Base-by-base conservation (phyloP, 2,888 invertebrate genomes). In the Caenorhabditis wallacei region DNA sequence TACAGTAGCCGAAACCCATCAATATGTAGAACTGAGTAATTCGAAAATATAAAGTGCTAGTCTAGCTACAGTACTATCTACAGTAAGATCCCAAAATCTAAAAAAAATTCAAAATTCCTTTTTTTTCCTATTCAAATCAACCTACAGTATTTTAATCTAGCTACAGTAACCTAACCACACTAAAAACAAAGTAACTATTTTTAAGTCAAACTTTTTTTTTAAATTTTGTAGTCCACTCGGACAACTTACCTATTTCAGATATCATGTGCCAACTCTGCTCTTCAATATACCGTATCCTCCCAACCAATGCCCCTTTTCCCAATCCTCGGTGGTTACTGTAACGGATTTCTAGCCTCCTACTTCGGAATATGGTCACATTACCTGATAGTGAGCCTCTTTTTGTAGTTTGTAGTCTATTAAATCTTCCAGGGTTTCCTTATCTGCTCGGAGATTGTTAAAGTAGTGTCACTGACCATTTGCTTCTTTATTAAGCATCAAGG, bases 301-400 rank as follows among this genome's bases (percentile, higher is more conserved):
- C 51, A 51, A 22, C 51, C 51, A 20, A 51, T 51, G 51, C 18
- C 20, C 3, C 11, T 51, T 8, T 51, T 51, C 20, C 51, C 51
- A 22, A 51, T 51, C 20, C 20, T 51, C 1, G 51, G 10, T 8
- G 51, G 51, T 2, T 22, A 51, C 20, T 51, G 51, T 22, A 20
- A 51, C 13, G 51, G 51, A 13, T 51, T 51, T 22, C 20, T 51
- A 22, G 51, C 51, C 51, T 8, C 2, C 2, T 63, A 24, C 46
- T 22, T 63, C 13, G 63, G 46, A n/a, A 46, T 63, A 18, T 63
- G 63, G 63, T 18, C 37, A 10, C 63, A 63, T 63, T 63, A 63
- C 46, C 46, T 63, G 46, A 63, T 63, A 46, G 63, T 63, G 10
- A 46, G 24, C 8, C n/a, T 37, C 24, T 16, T 16, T 46, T 46